Base-by-base conservation (phyloP, 2,888 invertebrate genomes). In the Drosophila leonis region DNA sequence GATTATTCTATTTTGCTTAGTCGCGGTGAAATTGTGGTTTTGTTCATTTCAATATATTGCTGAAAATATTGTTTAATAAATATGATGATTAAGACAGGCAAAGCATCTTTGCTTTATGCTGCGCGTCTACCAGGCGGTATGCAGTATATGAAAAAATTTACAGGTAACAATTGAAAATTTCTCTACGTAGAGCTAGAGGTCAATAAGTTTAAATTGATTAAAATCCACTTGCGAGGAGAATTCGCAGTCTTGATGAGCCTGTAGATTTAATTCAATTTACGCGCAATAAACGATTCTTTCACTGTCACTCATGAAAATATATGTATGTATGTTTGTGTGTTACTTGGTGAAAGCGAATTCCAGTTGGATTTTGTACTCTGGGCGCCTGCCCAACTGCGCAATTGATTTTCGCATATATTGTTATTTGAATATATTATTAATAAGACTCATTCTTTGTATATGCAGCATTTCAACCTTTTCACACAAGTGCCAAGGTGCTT, bases 401-500 rank as follows among this genome's bases (percentile, higher is more conserved):
- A 41, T 81, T 51, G 7, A 39, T 59, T 49, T 41, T 42, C 37
- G 24, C 24, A 10, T 10, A 69, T 65, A 57, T 49, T 35, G 27
- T 56, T 9, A 35, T 44, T 41, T 27, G 5, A 52, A 48, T 64
- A 31, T 69, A 61, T 60, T 66, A 51, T 54, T 56, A 59, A 59
- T 49, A 46, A 52, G 31, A 18, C 3, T 1, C 39, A 31, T 33
- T 52, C 10, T 72, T 33, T 39, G 20, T 48, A 9, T 15, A 55
- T 64, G 24, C 63, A 82, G 88, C 72, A 41, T 9, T 71, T 71
- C 78, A 79, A 61, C 72, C 68, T 18, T 60, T 84, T 29, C 76
- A 84, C 41, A 83, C 80, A 12, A 88, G 65, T 35, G 52, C 68
- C 24, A 92, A 93, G 31, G 82, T 90, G 27, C 92, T 93, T 52